phyloP scores from a whole-genome alignment of 2,113 vertebrate species.

The Notiomystis cincta region DNA sequence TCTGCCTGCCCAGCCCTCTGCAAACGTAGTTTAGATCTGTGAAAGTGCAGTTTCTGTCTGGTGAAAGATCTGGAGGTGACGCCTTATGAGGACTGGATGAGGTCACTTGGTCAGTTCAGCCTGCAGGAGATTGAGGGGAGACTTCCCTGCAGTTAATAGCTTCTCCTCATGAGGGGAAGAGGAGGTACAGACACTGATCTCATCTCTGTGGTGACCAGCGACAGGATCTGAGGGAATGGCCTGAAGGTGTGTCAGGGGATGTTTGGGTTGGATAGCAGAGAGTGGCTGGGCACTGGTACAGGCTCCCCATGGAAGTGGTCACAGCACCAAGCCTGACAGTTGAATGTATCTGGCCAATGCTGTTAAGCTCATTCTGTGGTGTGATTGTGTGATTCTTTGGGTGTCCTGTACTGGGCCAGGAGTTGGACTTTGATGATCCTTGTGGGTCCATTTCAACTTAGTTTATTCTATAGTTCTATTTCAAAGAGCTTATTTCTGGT shows the following conservation, averaged over 20 bases:
- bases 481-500: neutral
- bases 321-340: neutral
- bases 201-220: neutral
- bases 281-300: neutral
- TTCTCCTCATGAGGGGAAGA: neutral
- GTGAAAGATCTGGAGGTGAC: neutral
- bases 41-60: neutral
- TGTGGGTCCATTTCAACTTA: neutral
- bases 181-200: neutral
- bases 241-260: neutral
- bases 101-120: neutral
- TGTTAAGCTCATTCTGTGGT: neutral
- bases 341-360: neutral
- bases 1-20: neutral
- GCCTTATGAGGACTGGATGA: neutral
- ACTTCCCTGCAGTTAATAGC: neutral
- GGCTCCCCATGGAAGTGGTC: neutral
- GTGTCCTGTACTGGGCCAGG: neutral
- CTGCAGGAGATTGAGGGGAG: neutral
- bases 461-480: neutral
- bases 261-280: neutral
- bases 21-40: neutral
- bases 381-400: neutral
- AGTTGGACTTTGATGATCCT: neutral
- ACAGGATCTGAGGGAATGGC: neutral